These are phyloP conservation scores for Drosophila tristis DNA, from an alignment of 1,140 invertebrate genomes.

Conservation along the genomic window DNA sequence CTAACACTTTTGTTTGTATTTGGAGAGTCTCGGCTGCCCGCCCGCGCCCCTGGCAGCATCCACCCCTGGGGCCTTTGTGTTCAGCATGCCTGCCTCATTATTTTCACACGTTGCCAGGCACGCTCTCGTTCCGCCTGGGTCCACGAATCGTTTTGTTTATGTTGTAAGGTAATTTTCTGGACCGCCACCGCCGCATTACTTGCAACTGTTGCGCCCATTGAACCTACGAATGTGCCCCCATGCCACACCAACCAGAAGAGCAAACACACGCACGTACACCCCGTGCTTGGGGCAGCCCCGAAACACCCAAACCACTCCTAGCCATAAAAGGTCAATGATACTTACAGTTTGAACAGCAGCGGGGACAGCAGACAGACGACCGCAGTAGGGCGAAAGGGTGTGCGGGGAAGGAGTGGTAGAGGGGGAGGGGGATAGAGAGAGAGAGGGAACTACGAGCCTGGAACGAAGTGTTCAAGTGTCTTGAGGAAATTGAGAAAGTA, in stretches of 20 bases:
- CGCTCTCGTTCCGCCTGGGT: slow-evolving; percentile 27
- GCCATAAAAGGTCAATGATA: slow-evolving; percentile 73
- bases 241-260: neutral
- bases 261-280: no score
- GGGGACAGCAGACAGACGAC: neutral
- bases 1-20: slow-evolving; percentile 36
- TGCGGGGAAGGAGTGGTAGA: no score
- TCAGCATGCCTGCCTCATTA: slow-evolving; percentile 73
- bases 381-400: no score
- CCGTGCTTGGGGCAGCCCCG: neutral
- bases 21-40: neutral
- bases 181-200: slow-evolving; percentile 51
- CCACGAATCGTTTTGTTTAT: slow-evolving; percentile 54
- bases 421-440: no score
- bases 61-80: slow-evolving; percentile 49
- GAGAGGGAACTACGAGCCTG: neutral
- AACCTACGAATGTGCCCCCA: slow-evolving; percentile 4
- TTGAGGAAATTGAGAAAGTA: slow-evolving; percentile 64
- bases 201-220: slow-evolving; percentile 73
- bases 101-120: slow-evolving; percentile 75
- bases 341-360: slow-evolving; percentile 73
- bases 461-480: slow-evolving; percentile 67
- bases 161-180: slow-evolving; percentile 75
- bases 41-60: neutral
- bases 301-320: neutral